These are phyloP conservation scores for Liasis olivaceus DNA, from an alignment of 2,797 vertebrate species.

Conservation along the genomic window DNA sequence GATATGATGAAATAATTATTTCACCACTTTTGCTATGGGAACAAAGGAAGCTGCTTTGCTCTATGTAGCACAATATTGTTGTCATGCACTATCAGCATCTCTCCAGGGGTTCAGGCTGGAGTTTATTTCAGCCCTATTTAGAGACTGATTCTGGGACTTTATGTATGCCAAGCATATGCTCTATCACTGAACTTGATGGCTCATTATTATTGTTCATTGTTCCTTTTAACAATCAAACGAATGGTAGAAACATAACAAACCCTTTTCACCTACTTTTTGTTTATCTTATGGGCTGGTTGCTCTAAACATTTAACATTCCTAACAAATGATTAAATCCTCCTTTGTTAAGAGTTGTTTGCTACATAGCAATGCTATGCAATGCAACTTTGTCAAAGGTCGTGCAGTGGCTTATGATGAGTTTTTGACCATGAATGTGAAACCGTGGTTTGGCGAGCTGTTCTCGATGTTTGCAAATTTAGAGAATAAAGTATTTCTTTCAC, in stretches of 20 bases:
- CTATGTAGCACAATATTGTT: background rate
- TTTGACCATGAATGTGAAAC: background rate
- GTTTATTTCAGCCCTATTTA: background rate
- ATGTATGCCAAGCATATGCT: background rate
- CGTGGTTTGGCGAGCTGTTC: background rate
- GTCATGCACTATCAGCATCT: background rate
- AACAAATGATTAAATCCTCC: conserved; percentile 22
- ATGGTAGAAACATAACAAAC: background rate
- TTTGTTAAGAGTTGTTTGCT: background rate
- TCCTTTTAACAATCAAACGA: background rate
- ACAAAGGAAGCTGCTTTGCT: background rate
- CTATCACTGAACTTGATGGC: background rate
- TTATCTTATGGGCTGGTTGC: background rate
- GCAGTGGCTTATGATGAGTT: background rate
- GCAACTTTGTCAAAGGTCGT: conserved; percentile 47
- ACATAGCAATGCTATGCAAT: conserved; percentile 49
- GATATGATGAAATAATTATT: background rate
- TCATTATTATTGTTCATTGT: background rate
- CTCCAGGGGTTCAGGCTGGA: background rate
- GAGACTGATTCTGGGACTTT: background rate
- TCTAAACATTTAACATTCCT: conserved; percentile 24
- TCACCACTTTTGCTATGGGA: background rate
- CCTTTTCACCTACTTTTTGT: background rate
- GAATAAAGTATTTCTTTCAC: background rate
- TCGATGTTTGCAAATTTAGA: background rate